Evolutionary conservation across 2,888 invertebrate species (phyloP), one percentile per base, ranked within the genome.

Genomic region (Ectemnius lituratus): DNA sequence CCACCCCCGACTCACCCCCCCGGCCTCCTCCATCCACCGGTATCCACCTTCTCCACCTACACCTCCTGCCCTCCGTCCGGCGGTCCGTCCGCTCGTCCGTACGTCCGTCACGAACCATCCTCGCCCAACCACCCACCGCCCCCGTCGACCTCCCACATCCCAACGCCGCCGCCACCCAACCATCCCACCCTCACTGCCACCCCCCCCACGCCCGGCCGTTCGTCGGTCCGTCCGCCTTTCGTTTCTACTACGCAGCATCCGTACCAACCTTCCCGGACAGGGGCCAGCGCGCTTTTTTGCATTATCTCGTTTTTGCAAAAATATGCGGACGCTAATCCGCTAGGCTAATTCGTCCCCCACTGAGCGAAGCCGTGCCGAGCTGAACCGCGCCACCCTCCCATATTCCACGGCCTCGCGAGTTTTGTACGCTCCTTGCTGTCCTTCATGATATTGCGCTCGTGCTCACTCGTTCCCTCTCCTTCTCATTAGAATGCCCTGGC

Each of bases 261-360:
- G 83, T 78, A 80, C 77, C 75, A 75, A 76, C 76, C 71, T 71
- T 77, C 71, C 78, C 81, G 85, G 76, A 78, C 78, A 14, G 52
- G 84, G 85, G 84, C 80, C 81, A 85, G 82, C 79, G 83, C 85
- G 84, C 81, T 84, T 85, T 88, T 89, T 89, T 88, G 86, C 88
- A 87, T 89, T 90, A 89, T 88, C 88, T 89, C 88, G 88, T 89
- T 90, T 88, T 86, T 86, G 85, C 86, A 87, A 89, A 89, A 89
- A 88, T 88, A 87, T 87, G 88, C 85, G 85, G 82, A 86, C 85
- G 87, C 87, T 89, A 89, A 90, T 90, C 87, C 87, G 85, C 80
- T 82, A 85, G 81, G 84, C 86, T 88, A 86, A 87, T 87, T 87
- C 86, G 81, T 82, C 82, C 80, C 76, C 84, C 67, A 68, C 71